Base-by-base conservation (phyloP, 2,888 invertebrate genomes). In the Dynastes hyllus region DNA sequence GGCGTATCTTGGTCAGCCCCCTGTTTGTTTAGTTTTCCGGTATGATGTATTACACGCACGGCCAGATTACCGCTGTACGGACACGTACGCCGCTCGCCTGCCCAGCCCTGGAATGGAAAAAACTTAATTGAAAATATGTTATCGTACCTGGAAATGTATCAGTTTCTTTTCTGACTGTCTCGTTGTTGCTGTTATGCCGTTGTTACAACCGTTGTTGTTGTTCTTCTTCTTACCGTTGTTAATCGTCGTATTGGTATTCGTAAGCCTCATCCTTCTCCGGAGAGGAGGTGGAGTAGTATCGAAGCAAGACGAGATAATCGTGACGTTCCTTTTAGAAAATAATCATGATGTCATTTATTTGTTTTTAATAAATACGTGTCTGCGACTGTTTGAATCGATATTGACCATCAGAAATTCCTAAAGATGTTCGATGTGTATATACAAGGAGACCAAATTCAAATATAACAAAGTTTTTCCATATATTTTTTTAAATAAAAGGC, bases 1-100 rank as follows among this genome's bases (percentile, higher is more conserved):
- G 83, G 75, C 66, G 76, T 81, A 87, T 87, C 86, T 84, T 76
- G 86, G 81, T 83, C 86, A 81, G 84, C 86, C 87, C 86, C 84
- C 86, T 86, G 86, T 87, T 87, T 87, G 86, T 87, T 87, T 86
- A 87, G 86, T 83, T 82, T 82, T 82, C 77, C 80, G 51, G 80
- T 81, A 85, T 86, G 84, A 86, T 86, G 85, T 85, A 86, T 85
- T 85, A 84, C 85, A 84, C 78, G 81, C 85, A 84, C 79, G 81
- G 81, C 58, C 70, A 70, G 80, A 78, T 79, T 78, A 81, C 76
- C 16, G 63, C 55, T 58, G 16, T 8, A 22, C 55, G 63, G 32
- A 63, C 63, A 63, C 13, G 29, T 1, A 32, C 29, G 76, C 76
- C 22, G 8, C 69, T 69, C 55, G 77, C 61, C 63, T 32, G 65